Conservation (phyloP, 1,140 invertebrate genomes). For the Homalodisca vitripennis region DNA sequence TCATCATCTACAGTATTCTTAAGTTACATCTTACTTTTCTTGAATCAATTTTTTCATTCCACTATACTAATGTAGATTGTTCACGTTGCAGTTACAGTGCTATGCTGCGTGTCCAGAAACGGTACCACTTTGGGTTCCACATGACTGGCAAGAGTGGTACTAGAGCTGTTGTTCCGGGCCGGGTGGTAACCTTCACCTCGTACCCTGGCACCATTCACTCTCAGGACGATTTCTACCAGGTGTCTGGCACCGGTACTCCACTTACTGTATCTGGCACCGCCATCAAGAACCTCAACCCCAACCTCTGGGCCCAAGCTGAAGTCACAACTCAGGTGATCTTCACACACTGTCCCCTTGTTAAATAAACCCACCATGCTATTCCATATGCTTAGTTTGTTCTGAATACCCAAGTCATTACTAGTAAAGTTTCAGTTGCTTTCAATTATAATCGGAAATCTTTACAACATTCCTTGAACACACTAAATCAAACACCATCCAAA, state of each 20-base stretch:
- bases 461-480: too few species aligned
- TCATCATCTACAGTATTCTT: too few species aligned
- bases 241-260: constrained; percentile 44
- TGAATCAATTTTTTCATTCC: constrained; percentile 2
- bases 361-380: too few species aligned
- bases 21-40: too few species aligned
- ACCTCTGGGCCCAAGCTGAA: constrained; percentile 28
- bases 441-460: too few species aligned
- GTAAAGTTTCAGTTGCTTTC: too few species aligned
- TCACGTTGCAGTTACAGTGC: constrained; percentile 70
- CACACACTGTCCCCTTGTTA: too few species aligned
- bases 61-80: constrained; percentile 23
- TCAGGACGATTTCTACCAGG: constrained; percentile 83
- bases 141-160: constrained; percentile 48
- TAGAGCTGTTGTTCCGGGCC: constrained; percentile 60
- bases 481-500: too few species aligned
- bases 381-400: too few species aligned
- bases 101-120: constrained; percentile 89
- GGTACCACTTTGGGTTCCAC: constrained; percentile 82
- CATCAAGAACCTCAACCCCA: constrained; percentile 29
- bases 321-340: constrained; percentile 18
- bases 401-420: too few species aligned
- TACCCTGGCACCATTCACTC: constrained; percentile 87
- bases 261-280: constrained; percentile 39
- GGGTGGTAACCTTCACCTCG: constrained; percentile 69